Evolutionary conservation across 2,797 vertebrate species (phyloP), one percentile per base, ranked within the genome.

Genomic region (Macropus fuliginosus): DNA sequence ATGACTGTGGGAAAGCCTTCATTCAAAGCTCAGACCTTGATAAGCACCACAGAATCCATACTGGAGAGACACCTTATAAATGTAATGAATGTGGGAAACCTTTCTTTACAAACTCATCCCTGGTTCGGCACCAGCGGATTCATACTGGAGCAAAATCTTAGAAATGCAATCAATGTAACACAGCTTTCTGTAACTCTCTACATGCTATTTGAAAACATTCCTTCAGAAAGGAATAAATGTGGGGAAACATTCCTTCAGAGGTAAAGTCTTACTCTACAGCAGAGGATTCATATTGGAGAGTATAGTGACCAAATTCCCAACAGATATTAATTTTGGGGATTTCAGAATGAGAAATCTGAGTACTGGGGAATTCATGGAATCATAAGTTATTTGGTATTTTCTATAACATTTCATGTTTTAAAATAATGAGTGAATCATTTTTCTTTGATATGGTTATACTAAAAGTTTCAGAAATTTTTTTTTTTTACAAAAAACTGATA

Each of bases 121-220:
- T 94, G 11, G 57, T 55, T n/a, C 57, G 91, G 28, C 95, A 94
- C 90, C 59, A 94, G 34, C 90, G 87, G 52, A 92, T 91, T 74
- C 95, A 96, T 28, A 94, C 91, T 46, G 95, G 94, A n/a, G 74
- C 95, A 91, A 95, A 95, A 62, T 55, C 90, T 28, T 87, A 96
- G 91, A 29, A 54, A n/a, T 95, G 91, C 91, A 91, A 40, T 54
- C 56, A 81, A 24, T 96, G 93, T 90, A 54, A 74, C 40, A 96
- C 57, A 90, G 28, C 54, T 1, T 96, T 95, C 81, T 90, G 55
- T 54, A 74, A 92, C 12, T 91, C 56, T 50, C 95, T 91, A 55
- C 54, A 90, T 50, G 94, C 95, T 55, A 92, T 89, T 31, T 52
- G 91, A 59, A 55, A 94, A 97, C 54, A 94, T 92, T 29, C 94